Base-by-base conservation (phyloP, 2,113 vertebrate species). In the Tenebrosternarchus preto region DNA sequence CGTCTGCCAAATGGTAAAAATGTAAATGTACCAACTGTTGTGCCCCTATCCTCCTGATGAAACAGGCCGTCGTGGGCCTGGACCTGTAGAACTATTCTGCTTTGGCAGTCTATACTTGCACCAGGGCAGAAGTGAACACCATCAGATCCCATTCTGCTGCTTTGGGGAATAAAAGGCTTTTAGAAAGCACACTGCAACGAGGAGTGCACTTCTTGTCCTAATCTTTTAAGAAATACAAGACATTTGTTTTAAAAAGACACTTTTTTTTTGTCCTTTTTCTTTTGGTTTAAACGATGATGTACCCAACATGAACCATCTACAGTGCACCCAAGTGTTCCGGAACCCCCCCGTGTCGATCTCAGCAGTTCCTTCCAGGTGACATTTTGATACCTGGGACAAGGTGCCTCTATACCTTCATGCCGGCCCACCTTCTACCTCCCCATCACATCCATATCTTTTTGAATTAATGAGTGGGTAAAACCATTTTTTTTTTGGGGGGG, bases 231-330 rank as follows among this genome's bases (percentile, higher is more conserved):
- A 85, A 53, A 78, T 80, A 75, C 64, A 86, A 82, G 82, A 86
- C 80, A 83, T 88, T n/a, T n/a, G n/a, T n/a, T 61, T 85, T 70
- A 85, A 85, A 85, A 81, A 87, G 25, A 12, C 22, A 86, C 79
- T 56, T 80, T 88, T 85, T 90, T 90, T 87, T 90, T 90, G 87
- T 87, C 90, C 88, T 90, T 87, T 84, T 50, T 71, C 84, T 84
- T 84, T 83, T 83, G 75, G 80, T 59, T 81, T 78, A 50, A 77
- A 82, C 88, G 91, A 88, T 88, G 86, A 91, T 90, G 89, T 89
- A 91, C 89, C 89, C 88, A 85, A 90, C 86, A 85, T 90, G 86
- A 91, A 85, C 88, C 87, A 86, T 86, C 86, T 86, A 92, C 90
- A 92, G 91, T 91, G 88, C 87, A 91, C 88, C 86, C 27, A 78